Evolutionary conservation across 2,888 invertebrate genomes (phyloP), one percentile per base, ranked within the genome.

Genomic region (Eudasyphora cyanicolor): DNA sequence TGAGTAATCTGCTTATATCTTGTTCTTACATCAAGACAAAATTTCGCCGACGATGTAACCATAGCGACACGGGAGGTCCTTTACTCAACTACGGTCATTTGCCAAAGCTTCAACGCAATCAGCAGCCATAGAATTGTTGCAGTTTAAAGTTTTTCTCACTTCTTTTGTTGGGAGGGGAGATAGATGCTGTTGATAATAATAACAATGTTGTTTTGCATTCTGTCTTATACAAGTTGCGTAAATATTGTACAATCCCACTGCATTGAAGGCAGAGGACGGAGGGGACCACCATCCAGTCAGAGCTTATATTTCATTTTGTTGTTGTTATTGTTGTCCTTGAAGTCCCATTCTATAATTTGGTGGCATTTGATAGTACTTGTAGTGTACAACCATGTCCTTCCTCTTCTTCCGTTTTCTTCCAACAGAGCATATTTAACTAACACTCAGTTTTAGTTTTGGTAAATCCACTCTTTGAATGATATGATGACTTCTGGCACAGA

Each of bases 151-250:
- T 12, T 4, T 32, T 32, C 5, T 32, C 8, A 8, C 8, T n/a
- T 32, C 8, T 32, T 32, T 32, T 8, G 32, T 4, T 32, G 32
- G 12, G 45, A 45, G 45, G 14, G 2, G n/a, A 1, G 45, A 4
- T 38, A 8, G 38, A 45, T 45, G 38, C 8, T 38, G 45, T n/a
- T 45, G 45, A 69, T 45, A 14, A 69, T 45, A 42, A 21, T 69
- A 45, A 45, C 24, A 76, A 74, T 70, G 75, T 64, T 32, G 75
- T 57, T 81, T 77, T 71, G 49, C 77, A 60, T 35, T 24, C 67
- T n/a, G n/a, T n/a, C 64, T 64, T 62, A 70, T 73, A 60, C 54
- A 78, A 78, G 78, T 49, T 80, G 49, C 38, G 51, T 57, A 78
- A 64, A 62, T 80, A 62, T 64, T 77, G 70, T 69, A 57, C 54